A percentile compares a stretch with the other conserved stretches of the same genome.
phyloP scores from a whole-genome alignment of 1,140 invertebrate species.

The Belonocnema kinseyi region DNA sequence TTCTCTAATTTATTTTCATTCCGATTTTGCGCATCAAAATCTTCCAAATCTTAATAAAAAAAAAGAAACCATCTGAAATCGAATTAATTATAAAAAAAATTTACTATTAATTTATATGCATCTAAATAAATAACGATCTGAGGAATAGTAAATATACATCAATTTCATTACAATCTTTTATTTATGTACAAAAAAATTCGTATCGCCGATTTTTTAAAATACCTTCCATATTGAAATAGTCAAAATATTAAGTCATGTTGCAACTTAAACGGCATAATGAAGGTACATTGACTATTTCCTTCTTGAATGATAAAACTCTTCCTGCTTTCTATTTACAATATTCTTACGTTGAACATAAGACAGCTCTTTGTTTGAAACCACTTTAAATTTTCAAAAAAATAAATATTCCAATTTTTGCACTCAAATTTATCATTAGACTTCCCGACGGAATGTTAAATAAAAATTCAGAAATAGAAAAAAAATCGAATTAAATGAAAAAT shows the following conservation, averaged over 20 bases:
- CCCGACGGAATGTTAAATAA: too few relatives aligned
- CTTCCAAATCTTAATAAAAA: too few relatives aligned
- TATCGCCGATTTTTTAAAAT: slow-evolving; percentile 68
- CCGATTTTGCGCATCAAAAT: too few relatives aligned
- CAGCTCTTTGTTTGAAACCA: slow-evolving; percentile 49
- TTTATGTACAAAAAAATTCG: slow-evolving; percentile 71
- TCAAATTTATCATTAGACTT: neutral
- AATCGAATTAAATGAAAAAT: too few relatives aligned
- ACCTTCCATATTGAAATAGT: slow-evolving; percentile 63
- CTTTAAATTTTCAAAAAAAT: slow-evolving; percentile 26
- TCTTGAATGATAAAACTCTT: slow-evolving; percentile 61
- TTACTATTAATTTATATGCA: too few relatives aligned
- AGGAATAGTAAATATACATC: slow-evolving; percentile 50
- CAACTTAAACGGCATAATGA: slow-evolving; percentile 64
- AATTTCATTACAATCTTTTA: slow-evolving; percentile 69
- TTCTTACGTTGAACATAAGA: slow-evolving; percentile 60
- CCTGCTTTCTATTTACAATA: slow-evolving; percentile 61
- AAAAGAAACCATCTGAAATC: too few relatives aligned
- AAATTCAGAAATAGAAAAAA: too few relatives aligned
- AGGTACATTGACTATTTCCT: slow-evolving; percentile 73
- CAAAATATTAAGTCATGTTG: slow-evolving; percentile 66
- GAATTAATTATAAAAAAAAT: too few relatives aligned
- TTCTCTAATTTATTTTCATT: too few relatives aligned
- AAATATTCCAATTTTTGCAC: neutral
- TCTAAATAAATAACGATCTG: too few relatives aligned